Base-by-base conservation (phyloP, 2,888 invertebrate genomes). In the Monoplex corrugatus region DNA sequence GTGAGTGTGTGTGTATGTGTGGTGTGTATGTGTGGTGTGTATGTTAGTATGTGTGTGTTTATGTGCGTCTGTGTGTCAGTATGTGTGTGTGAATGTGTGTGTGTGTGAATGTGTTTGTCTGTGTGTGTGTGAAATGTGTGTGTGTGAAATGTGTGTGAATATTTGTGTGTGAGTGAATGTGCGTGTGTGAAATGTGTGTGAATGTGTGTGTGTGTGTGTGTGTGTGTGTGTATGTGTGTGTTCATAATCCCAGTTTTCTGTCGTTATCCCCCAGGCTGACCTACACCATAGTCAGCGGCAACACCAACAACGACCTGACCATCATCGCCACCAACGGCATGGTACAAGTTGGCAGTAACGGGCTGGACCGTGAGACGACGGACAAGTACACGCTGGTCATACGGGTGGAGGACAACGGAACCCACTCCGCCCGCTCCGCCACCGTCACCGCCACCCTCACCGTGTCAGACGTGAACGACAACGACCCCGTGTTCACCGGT, bases 311-410 rank as follows among this genome's bases (percentile, higher is more conserved):
- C 44, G 93, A 93, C 88, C 95, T 95, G 86, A 89, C 57, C 43
- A 92, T 94, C n/a, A 78, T 83, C 32, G 93, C 93, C 6, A n/a
- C 50, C 57, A 89, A 45, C 38, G 87, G 89, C 32, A 88, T 92
- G 44, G 89, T 94, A 23, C 93, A 93, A 88, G 91, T 94, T 10
- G 87, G 78, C 43, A 0, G 87, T 0, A 92, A 92, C 45, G 40
- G 91, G 1, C 91, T 95, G 13, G 94, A 95, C 88, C 92, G 95
- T 80, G 95, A 95, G 88, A 92, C 90, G n/a, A 93, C 91, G 16
- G 83, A 91, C 6, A 23, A 45, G 0, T 95, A 95, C 91, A 75
- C 68, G 32, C 84, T 95, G 45, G 90, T 91, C 45, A 91, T 93
- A 45, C 87, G 89, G 6, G 93, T 93, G 89, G 90, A 90, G 75